These are phyloP conservation scores for Cerastis rubricosa DNA, from an alignment of 2,888 invertebrate species.

Conservation along the genomic window DNA sequence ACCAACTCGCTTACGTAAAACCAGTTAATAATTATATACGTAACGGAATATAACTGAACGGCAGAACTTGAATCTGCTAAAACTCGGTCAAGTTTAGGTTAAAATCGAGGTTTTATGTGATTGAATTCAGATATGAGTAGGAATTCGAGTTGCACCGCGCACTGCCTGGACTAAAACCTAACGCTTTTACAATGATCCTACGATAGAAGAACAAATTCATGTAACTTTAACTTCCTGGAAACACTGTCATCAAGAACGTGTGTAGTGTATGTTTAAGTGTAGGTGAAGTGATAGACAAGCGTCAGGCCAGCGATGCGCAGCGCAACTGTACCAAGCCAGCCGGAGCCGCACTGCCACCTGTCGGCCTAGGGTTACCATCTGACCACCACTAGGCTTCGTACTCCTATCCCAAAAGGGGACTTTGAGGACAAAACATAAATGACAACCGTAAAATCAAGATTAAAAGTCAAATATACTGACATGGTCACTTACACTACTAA, in stretches of 20 bases:
- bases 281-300: slow-evolving; percentile 54
- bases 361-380: not conserved
- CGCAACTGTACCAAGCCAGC: slow-evolving; percentile 74
- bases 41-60: not conserved
- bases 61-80: not conserved
- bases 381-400: not conserved
- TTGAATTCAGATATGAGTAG: not conserved
- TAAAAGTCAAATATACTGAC: no score
- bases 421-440: not conserved
- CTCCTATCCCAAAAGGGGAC: not conserved
- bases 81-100: not conserved
- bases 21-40: not conserved
- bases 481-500: no score
- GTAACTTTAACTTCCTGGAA: slow-evolving; percentile 22
- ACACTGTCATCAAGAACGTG: slow-evolving; percentile 3
- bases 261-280: slow-evolving; percentile 48
- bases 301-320: slow-evolving; percentile 62
- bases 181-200: slow-evolving; percentile 18
- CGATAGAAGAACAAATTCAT: not conserved
- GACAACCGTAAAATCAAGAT: not conserved
- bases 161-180: slow-evolving; percentile 30
- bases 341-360: slow-evolving; percentile 67
- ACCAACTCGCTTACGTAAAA: slow-evolving; percentile 1
- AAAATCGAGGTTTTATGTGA: not conserved
- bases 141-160: slow-evolving; percentile 61